Evolutionary conservation across 2,797 vertebrate genomes (phyloP).

Genomic region (Sylvilagus floridanus): DNA sequence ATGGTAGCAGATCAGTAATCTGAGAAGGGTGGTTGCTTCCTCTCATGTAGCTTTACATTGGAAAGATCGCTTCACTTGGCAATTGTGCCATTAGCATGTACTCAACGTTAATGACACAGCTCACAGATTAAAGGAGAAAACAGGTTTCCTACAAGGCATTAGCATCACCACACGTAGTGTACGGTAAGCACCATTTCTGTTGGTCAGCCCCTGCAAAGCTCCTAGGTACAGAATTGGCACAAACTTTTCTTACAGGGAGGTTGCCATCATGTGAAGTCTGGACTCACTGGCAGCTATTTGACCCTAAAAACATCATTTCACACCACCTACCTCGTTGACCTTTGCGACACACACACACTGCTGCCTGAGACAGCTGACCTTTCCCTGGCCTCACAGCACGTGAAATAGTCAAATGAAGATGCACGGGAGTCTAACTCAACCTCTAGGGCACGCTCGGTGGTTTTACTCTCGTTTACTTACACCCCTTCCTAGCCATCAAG

Average conservation of each 20-base stretch:
- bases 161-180: not conserved
- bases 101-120: not conserved
- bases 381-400: not conserved
- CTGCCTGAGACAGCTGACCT: not conserved
- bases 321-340: not conserved
- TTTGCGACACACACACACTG: not conserved
- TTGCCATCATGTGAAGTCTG: not conserved
- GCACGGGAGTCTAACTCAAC: not conserved
- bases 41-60: not conserved
- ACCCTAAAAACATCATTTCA: conserved; percentile 2
- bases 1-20: not conserved
- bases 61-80: not conserved
- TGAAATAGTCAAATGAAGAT: conserved; percentile 19
- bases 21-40: not conserved
- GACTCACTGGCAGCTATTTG: not conserved
- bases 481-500: not conserved
- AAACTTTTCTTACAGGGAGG: not conserved
- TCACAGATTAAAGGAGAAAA: conserved; percentile 56
- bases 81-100: conserved; percentile 26
- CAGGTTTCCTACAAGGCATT: not conserved
- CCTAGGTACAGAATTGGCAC: not conserved
- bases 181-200: not conserved
- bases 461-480: not conserved
- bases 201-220: not conserved
- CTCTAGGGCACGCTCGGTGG: not conserved